Base-by-base conservation (phyloP, 2,888 invertebrate species). In the Melinopterus prodromus region DNA sequence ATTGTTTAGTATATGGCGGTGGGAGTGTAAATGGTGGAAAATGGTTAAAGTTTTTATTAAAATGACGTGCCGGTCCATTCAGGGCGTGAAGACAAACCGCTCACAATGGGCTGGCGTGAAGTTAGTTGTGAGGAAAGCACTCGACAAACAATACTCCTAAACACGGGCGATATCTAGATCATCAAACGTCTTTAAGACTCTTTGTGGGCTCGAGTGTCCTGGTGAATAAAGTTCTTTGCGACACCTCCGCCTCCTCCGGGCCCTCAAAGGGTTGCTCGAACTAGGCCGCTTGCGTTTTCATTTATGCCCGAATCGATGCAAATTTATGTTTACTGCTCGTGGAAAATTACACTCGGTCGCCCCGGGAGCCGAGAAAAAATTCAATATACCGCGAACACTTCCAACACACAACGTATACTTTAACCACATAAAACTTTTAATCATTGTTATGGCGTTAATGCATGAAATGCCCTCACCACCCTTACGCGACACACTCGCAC, bases 121-220 rank as follows among this genome's bases (percentile, higher is more conserved):
- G 80, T 82, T 79, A 80, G 79, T 78, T 80, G 80, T 80, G 80
- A 78, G 78, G 81, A 77, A 79, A 80, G 82, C 77, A 81, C 82
- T 83, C 81, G 77, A 82, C 81, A 83, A 82, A 83, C 82, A 84
- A 84, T 84, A 80, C 78, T 81, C 82, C 81, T 81, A 83, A 84
- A 84, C 83, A 82, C 81, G 82, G 80, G 78, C 77, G 81, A 80
- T 84, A 84, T 84, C 84, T 84, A 81, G 83, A 84, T 84, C 81
- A 83, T 83, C 84, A 83, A 82, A 84, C 81, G 82, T 84, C 84
- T 83, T 84, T 82, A 83, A 82, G 79, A 81, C 77, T 79, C 82
- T 84, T 84, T 84, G 84, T 84, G 78, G 79, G 76, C 76, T 84
- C 82, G 82, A 84, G 84, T 84, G 82, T 82, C 80, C 78, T 80